Conservation (phyloP, 2,797 vertebrate species). For the Momotus momota region DNA sequence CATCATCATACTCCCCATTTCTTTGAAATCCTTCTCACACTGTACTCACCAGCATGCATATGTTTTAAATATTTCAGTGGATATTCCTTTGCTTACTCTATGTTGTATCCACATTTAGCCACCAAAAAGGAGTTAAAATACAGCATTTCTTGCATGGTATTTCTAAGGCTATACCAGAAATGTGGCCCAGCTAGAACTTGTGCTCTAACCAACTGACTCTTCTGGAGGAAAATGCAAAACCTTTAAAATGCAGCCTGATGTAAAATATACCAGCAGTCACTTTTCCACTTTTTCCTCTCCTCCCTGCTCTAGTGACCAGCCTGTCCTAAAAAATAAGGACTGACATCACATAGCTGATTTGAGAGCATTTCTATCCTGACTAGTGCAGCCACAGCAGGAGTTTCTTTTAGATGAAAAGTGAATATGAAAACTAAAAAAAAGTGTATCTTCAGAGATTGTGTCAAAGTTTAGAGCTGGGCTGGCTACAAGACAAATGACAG, state of each 20-base stretch:
- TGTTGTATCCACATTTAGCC: neutral
- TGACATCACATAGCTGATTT: accelerated
- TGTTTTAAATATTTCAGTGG: neutral
- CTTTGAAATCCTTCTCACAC: neutral
- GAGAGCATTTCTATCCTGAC: neutral
- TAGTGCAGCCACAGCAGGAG: neutral
- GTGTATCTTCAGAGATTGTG: neutral
- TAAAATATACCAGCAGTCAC: neutral
- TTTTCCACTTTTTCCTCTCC: neutral
- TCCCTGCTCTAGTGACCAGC: neutral
- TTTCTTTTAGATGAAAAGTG: neutral
- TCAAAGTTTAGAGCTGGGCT: neutral
- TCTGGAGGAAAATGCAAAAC: neutral
- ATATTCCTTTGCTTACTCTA: neutral
- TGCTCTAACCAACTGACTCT: neutral
- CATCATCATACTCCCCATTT: neutral
- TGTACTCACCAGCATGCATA: neutral
- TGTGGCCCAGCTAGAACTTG: neutral
- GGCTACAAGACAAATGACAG: neutral
- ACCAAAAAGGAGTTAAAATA: neutral
- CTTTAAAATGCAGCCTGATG: neutral
- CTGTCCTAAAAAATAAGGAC: neutral
- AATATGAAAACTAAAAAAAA: neutral
- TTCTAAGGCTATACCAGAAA: neutral
- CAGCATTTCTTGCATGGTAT: no score